phyloP scores from a whole-genome alignment of 2,888 invertebrate genomes.

The Eupithecia abbreviata region DNA sequence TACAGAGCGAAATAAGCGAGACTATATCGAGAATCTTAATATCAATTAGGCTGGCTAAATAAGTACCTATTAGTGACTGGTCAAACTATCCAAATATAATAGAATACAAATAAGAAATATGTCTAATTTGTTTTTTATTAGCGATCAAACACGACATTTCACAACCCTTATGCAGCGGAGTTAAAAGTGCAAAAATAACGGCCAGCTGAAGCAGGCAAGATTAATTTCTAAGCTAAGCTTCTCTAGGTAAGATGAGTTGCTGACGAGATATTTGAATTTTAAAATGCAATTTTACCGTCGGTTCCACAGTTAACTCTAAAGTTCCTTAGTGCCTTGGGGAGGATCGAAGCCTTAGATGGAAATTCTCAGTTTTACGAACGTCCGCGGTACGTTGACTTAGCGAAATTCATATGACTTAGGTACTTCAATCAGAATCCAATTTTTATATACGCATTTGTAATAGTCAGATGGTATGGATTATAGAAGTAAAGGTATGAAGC shows the following conservation, averaged over 20 bases:
- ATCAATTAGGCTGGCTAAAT: background rate
- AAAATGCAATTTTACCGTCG: background rate
- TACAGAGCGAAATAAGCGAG: too few species aligned
- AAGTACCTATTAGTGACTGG: background rate
- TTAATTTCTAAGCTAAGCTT: slow-evolving; percentile 6
- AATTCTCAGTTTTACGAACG: background rate
- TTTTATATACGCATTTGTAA: background rate
- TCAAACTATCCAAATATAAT: background rate
- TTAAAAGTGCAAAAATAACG: background rate
- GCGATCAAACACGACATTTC: background rate
- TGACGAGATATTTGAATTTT: slow-evolving; percentile 2
- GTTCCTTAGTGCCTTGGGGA: background rate
- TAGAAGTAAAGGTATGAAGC: background rate
- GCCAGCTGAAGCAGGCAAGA: background rate
- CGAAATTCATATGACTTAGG: background rate
- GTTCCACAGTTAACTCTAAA: background rate
- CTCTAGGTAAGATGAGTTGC: background rate
- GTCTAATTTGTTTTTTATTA: too few species aligned
- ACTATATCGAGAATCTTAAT: too few species aligned
- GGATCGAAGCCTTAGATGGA: background rate
- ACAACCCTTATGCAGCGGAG: background rate
- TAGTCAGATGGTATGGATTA: background rate
- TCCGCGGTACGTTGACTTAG: background rate
- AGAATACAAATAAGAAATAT: too few species aligned
- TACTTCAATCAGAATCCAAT: background rate